phyloP scores from a whole-genome alignment of 2,797 vertebrate species.

The Nannoperca obscura region DNA sequence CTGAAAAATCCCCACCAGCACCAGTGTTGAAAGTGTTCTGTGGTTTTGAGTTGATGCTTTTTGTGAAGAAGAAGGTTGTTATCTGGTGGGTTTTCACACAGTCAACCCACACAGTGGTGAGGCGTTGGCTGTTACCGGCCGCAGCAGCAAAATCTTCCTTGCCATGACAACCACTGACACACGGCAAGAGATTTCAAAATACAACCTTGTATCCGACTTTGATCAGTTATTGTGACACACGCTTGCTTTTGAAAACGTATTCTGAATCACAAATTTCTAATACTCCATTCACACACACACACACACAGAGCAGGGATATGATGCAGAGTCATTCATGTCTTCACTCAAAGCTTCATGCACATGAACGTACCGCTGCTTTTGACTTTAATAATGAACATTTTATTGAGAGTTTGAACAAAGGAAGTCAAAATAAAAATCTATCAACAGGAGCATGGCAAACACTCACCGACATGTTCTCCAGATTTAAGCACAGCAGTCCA shows the following conservation, averaged over 20 bases:
- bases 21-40: neutral
- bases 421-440: neutral
- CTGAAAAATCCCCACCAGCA: neutral
- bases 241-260: neutral
- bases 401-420: conserved; percentile 5
- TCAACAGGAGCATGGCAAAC: neutral
- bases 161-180: too few species aligned
- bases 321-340: neutral
- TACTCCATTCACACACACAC: neutral
- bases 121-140: conserved; percentile 9
- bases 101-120: neutral
- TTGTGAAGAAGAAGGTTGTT: conserved; percentile 22
- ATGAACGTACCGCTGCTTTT: conserved; percentile 5
- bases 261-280: neutral
- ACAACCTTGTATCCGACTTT: conserved; percentile 5
- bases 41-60: neutral
- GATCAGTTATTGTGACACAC: conserved; percentile 16
- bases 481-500: too few species aligned
- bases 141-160: too few species aligned
- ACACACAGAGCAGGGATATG: neutral
- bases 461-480: too few species aligned
- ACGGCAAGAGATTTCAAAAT: too few species aligned
- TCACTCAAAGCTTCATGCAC: neutral
- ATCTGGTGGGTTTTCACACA: conserved; percentile 1
- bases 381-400: neutral